Percentiles rank a stretch among this genome's conserved stretches.
These are phyloP conservation scores for Dryocosmus kuriphilus DNA, from an alignment of 2,888 invertebrate genomes.

Conservation along the genomic window DNA sequence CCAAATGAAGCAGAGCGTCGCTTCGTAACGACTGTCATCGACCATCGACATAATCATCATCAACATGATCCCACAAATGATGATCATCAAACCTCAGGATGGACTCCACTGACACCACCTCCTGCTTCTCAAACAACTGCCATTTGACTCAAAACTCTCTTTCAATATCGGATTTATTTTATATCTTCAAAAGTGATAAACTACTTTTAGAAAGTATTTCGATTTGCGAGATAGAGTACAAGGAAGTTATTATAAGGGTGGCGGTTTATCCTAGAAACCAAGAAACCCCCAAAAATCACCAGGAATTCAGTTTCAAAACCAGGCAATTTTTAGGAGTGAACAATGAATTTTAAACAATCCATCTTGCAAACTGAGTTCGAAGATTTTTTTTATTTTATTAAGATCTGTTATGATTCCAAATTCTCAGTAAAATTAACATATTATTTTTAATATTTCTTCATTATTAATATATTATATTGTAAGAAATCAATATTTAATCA, in stretches of 20 bases:
- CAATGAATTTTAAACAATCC: too few relatives aligned
- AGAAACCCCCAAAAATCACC: too few relatives aligned
- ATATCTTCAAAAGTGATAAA: neutral
- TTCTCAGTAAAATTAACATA: too few relatives aligned
- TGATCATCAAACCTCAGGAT: conserved; percentile 52
- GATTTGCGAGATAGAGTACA: neutral
- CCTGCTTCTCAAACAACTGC: conserved; percentile 74
- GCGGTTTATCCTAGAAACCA: too few relatives aligned
- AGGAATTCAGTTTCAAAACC: too few relatives aligned
- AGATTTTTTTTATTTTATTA: too few relatives aligned
- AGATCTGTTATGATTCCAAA: too few relatives aligned
- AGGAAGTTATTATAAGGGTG: neutral
- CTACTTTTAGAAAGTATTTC: neutral
- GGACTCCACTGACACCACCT: conserved; percentile 68
- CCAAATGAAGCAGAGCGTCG: conserved; percentile 66
- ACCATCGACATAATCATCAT: conserved; percentile 64
- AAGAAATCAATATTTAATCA: too few relatives aligned
- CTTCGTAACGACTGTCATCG: conserved; percentile 67
- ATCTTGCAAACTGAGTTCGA: too few relatives aligned
- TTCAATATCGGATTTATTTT: neutral
- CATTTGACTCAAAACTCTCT: conserved; percentile 64
- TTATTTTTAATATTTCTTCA: too few relatives aligned
- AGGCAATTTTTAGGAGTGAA: too few relatives aligned
- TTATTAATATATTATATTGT: neutral
- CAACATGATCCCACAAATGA: conserved; percentile 58